These are phyloP conservation scores for Gadus chalcogrammus DNA, from an alignment of 2,113 vertebrate genomes.

Conservation along the genomic window DNA sequence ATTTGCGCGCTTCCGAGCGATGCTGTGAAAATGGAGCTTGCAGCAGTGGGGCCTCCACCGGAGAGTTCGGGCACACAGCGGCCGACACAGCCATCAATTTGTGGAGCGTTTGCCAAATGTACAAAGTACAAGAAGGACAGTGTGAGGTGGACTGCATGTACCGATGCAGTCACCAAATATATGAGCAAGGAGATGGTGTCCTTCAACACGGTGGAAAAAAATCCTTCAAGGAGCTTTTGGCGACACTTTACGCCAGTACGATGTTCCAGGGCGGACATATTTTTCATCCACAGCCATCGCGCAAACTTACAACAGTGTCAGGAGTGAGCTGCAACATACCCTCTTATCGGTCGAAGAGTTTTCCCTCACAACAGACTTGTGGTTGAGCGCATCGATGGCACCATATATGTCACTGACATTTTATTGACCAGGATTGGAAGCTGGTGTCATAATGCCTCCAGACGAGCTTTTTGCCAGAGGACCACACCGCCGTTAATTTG, in stretches of 20 bases:
- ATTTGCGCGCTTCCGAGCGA: too few species aligned
- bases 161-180: background rate
- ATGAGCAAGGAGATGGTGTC: background rate
- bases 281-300: background rate
- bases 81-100: background rate
- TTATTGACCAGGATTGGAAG: background rate
- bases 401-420: conserved; percentile 1
- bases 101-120: background rate
- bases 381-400: background rate
- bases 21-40: background rate
- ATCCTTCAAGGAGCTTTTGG: background rate
- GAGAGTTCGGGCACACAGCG: background rate
- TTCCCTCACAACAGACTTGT: background rate
- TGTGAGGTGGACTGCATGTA: background rate
- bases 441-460: conserved; percentile 1
- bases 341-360: background rate
- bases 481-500: background rate
- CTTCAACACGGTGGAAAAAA: background rate
- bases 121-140: background rate
- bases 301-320: background rate
- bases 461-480: background rate
- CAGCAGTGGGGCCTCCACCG: background rate
- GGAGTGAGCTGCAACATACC: background rate
- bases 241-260: too few species aligned
- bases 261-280: background rate